Conservation (phyloP, 2,797 vertebrate species). For the Nannoperca obscura region DNA sequence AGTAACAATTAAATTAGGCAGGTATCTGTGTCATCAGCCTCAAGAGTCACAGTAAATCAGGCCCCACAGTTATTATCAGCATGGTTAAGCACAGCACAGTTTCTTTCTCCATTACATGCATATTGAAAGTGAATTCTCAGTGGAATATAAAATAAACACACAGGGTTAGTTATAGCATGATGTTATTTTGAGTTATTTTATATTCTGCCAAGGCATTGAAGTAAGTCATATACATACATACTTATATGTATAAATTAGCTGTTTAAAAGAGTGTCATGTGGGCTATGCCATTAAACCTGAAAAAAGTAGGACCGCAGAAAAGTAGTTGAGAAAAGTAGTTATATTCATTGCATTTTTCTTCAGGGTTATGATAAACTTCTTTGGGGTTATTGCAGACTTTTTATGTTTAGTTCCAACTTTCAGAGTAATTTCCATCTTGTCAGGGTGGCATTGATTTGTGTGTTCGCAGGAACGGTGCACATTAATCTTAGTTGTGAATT, state of each 20-base stretch:
- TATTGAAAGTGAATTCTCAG: conserved; percentile 56
- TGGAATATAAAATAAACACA: conserved; percentile 55
- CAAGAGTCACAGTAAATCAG: conserved; percentile 69
- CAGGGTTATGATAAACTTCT: not conserved
- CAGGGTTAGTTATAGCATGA: conserved; percentile 24
- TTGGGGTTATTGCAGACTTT: not conserved
- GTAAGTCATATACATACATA: not conserved
- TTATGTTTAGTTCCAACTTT: not conserved
- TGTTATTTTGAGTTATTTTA: conserved; percentile 27
- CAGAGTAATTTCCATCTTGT: conserved; percentile 15
- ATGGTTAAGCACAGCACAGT: conserved; percentile 69
- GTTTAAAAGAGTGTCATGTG: not conserved
- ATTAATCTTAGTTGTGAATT: conserved; percentile 7
- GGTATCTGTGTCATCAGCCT: conserved; percentile 74
- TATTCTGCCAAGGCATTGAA: conserved; percentile 3
- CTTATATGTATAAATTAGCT: not conserved
- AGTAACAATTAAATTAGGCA: conserved; percentile 76
- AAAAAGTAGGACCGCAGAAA: not conserved
- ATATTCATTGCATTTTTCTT: not conserved
- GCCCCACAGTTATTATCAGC: conserved; percentile 72
- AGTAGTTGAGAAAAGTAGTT: not conserved
- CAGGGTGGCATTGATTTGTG: conserved; percentile 18
- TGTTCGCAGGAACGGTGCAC: conserved; percentile 1
- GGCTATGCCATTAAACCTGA: not conserved
- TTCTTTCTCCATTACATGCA: conserved; percentile 51